Conservation (phyloP, 2,888 invertebrate species). For the Copidosoma aretas region DNA sequence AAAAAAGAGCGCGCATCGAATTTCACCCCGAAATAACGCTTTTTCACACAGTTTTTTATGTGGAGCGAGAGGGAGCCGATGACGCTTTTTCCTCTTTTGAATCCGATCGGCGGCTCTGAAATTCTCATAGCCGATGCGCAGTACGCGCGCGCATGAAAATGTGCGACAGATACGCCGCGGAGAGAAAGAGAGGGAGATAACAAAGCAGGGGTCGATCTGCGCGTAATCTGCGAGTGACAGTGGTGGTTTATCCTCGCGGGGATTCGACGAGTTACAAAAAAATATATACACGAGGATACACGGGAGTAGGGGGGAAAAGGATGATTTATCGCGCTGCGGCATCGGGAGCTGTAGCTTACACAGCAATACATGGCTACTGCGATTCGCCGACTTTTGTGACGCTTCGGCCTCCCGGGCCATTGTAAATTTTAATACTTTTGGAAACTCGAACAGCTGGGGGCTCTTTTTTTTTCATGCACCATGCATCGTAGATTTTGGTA, state of each 20-base stretch:
- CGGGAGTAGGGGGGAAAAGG: slow-evolving; percentile 19
- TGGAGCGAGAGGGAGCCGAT: slow-evolving; percentile 28
- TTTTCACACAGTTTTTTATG: slow-evolving; percentile 61
- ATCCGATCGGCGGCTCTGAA: slow-evolving; percentile 21
- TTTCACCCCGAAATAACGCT: slow-evolving; percentile 62
- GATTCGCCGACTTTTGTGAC: slow-evolving; percentile 33
- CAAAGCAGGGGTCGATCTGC: slow-evolving; percentile 32
- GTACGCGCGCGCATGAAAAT: not conserved
- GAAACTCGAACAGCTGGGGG: slow-evolving; percentile 17
- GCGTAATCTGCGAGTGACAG: slow-evolving; percentile 41
- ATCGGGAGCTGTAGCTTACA: too few relatives aligned
- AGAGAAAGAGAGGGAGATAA: slow-evolving; percentile 19
- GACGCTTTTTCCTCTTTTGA: slow-evolving; percentile 25
- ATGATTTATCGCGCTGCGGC: slow-evolving; percentile 36
- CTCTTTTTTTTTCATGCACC: slow-evolving; percentile 3
- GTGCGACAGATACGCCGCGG: slow-evolving; percentile 21
- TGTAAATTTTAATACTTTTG: slow-evolving; percentile 33
- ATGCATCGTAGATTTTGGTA: not conserved
- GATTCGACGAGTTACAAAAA: slow-evolving; percentile 12
- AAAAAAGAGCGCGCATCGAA: slow-evolving; percentile 51
- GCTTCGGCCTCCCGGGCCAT: not conserved
- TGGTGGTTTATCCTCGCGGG: slow-evolving; percentile 39
- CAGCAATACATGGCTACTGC: too few relatives aligned
- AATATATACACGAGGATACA: not conserved
- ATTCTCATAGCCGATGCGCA: slow-evolving; percentile 26